Evolutionary conservation across 2,113 vertebrate species (phyloP), one percentile per base, ranked within the genome.

Genomic region (Hydropotes inermis): DNA sequence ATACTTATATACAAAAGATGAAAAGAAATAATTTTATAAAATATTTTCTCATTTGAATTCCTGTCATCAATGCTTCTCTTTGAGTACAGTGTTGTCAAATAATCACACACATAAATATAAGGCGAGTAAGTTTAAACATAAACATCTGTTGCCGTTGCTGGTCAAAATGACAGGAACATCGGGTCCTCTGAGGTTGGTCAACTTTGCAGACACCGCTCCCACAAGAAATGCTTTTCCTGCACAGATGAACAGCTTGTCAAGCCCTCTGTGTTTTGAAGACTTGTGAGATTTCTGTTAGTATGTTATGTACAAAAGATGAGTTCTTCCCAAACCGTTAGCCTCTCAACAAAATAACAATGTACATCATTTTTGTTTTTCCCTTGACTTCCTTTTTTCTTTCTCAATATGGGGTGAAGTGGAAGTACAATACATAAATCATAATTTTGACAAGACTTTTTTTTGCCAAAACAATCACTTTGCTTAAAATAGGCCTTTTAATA

Each of bases 201-300:
- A 16, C 70, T 54, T 84, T 11, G 27, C 52, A 3, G 13, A 14
- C 27, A 1, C 14, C 2, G 16, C 36, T 87, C 64, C 83, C 89
- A 27, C 13, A 4, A 88, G 89, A 85, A 87, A 47, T 27, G 45
- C 54, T 89, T 82, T 47, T 47, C 83, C 82, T 47, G 43, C 84
- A 92, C 96, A 98, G 87, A 84, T 13, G 16, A 97, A 23, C 83
- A 95, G 74, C 89, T 67, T 97, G 98, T 96, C 97, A 97, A 86
- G 27, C 28, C 79, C 84, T 93, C 50, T 33, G 14, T 87, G 21
- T 96, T n/a, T 85, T 74, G 94, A 87, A 92, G 70, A 79, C 96
- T 52, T 86, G 0, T 15, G 93, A 95, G 95, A 92, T 74, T 97
- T 95, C 97, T 87, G 5, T 43, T 87, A 92, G 83, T 61, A 28